Evolutionary conservation across 2,113 vertebrate species (phyloP).

Genomic region (Trichomycterus rosablanca): DNA sequence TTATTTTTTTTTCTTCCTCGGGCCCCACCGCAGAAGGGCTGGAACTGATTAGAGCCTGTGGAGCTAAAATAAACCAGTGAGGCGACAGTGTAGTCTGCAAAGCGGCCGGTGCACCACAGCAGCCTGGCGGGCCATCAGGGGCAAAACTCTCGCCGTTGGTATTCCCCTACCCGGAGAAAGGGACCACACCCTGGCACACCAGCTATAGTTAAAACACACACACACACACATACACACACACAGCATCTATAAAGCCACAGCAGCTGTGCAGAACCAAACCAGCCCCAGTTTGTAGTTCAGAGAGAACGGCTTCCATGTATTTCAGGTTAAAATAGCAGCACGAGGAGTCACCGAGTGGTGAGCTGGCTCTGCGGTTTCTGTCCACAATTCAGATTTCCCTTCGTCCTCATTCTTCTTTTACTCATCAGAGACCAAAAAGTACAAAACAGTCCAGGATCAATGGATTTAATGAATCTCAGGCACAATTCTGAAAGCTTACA

Average conservation of each 20-base stretch:
- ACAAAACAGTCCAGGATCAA: conserved; percentile 4
- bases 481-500: too few species aligned
- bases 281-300: neutral
- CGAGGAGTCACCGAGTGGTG: conserved; percentile 13
- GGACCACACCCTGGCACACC: conserved; percentile 32
- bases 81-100: conserved; percentile 32
- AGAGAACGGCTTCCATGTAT: neutral
- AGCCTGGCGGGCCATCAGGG: conserved; percentile 31
- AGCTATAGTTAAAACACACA: conserved; percentile 3
- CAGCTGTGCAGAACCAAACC: conserved; percentile 1
- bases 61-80: conserved; percentile 46
- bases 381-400: conserved; percentile 12
- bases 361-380: conserved; percentile 18
- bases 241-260: neutral
- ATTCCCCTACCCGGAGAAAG: conserved; percentile 36
- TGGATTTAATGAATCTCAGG: neutral
- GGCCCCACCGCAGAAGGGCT: conserved; percentile 32
- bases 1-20: conserved; percentile 7
- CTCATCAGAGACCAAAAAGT: conserved; percentile 23
- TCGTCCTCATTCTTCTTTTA: conserved; percentile 5
- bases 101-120: conserved; percentile 33
- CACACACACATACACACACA: neutral
- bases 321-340: conserved; percentile 16
- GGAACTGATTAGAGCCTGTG: conserved; percentile 49
- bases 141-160: conserved; percentile 24